Percentiles rank a stretch among this genome's conserved stretches.
These are phyloP conservation scores for Micrasema minimum DNA, from an alignment of 1,140 invertebrate genomes.

Conservation along the genomic window DNA sequence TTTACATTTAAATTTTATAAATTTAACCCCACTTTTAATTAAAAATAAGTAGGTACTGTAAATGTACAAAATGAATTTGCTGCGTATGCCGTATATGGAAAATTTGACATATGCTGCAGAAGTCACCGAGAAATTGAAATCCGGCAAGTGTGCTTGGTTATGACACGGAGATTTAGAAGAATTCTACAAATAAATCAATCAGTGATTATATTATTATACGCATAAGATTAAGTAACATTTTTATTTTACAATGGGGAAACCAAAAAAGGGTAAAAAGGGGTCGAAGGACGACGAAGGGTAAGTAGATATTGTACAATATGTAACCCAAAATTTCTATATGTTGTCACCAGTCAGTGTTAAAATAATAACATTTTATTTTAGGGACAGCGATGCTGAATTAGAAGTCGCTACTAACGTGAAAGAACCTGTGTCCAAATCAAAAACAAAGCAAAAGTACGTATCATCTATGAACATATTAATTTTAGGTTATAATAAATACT, in stretches of 20 bases:
- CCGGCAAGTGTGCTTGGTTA: constrained; percentile 48
- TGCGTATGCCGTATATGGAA: constrained; percentile 25
- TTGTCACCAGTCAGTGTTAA: constrained; percentile 14
- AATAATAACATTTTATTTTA: constrained; percentile 56
- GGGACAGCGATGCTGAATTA: constrained; percentile 68
- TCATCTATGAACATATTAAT: constrained; percentile 56
- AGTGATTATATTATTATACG: constrained; percentile 1
- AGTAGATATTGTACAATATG: constrained; percentile 57
- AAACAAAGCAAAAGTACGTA: constrained; percentile 58
- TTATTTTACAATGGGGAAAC: constrained; percentile 71
- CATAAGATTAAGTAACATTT: not conserved
- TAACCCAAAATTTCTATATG: constrained; percentile 53
- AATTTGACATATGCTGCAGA: constrained; percentile 37
- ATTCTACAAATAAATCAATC: constrained; percentile 16
- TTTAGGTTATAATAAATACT: constrained; percentile 56
- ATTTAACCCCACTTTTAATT: no score
- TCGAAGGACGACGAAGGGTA: constrained; percentile 73
- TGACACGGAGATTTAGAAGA: constrained; percentile 43
- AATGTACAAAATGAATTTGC: constrained; percentile 23
- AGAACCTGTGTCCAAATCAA: constrained; percentile 62
- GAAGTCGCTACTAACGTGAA: constrained; percentile 59
- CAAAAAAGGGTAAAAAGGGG: constrained; percentile 75
- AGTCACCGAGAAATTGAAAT: constrained; percentile 39
- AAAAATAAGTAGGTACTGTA: no score
- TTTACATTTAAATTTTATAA: no score